Evolutionary conservation across 2,113 vertebrate genomes (phyloP).

Genomic region (Vulpes lagopus): DNA sequence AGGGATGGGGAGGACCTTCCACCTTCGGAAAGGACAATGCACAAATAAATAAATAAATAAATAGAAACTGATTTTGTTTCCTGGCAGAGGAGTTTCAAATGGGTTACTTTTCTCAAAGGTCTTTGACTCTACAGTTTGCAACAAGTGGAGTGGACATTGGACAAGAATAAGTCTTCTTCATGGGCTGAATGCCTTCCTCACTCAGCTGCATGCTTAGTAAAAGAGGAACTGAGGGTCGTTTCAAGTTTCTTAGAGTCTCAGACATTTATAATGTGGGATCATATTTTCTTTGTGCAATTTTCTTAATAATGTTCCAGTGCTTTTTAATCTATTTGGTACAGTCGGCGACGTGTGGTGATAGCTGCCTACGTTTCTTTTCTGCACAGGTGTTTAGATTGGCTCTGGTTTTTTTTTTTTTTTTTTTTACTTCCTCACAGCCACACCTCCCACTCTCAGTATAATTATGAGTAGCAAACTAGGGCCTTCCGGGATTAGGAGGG

Average conservation of each 20-base stretch:
- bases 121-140: not conserved
- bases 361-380: not conserved
- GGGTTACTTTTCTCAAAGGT: not conserved
- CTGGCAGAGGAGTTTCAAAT: not conserved
- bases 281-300: not conserved
- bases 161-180: not conserved
- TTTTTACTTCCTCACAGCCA: not conserved
- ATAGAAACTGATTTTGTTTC: not conserved
- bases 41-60: too few relatives aligned
- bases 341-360: not conserved
- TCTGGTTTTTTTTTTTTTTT: too few relatives aligned
- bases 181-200: not conserved
- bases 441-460: not conserved
- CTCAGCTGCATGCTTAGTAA: not conserved
- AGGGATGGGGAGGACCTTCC: not conserved
- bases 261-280: not conserved
- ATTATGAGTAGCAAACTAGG: not conserved
- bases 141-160: not conserved
- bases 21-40: not conserved
- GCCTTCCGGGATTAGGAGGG: not conserved
- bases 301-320: not conserved
- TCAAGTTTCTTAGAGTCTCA: not conserved
- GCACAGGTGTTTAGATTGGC: not conserved
- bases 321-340: constrained; percentile 23
- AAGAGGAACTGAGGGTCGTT: not conserved